Evolutionary conservation across 1,140 invertebrate species (phyloP).

Genomic region (Drosophila pallidifrons): DNA sequence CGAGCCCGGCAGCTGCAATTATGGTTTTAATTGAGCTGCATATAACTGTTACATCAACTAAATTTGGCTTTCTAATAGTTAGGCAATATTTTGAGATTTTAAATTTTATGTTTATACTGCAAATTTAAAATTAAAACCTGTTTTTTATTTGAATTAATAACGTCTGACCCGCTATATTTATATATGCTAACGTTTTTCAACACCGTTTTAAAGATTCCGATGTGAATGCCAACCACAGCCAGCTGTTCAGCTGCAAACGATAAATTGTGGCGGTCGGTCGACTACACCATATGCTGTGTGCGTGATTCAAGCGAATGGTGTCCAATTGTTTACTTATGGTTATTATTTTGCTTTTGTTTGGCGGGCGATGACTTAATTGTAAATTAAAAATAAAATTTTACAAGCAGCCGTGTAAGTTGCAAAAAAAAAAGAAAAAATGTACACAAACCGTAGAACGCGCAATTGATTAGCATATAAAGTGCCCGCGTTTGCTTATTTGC

Average conservation of each 20-base stretch:
- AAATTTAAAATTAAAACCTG: neutral
- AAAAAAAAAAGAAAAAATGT: neutral
- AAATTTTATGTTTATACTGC: neutral
- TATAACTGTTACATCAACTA: neutral
- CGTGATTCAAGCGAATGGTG: slow-evolving; percentile 8
- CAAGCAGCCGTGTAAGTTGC: neutral
- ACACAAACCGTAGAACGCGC: neutral
- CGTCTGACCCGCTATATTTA: neutral
- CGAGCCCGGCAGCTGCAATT: slow-evolving; percentile 3
- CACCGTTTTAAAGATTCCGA: slow-evolving; percentile 4
- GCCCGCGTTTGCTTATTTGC: slow-evolving; percentile 23
- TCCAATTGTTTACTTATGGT: slow-evolving; percentile 35
- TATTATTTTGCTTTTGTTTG: slow-evolving; percentile 22
- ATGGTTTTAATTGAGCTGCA: slow-evolving; percentile 1
- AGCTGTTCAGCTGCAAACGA: slow-evolving; percentile 21
- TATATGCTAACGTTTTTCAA: slow-evolving; percentile 1
- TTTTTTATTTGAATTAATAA: slow-evolving; percentile 14
- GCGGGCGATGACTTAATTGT: slow-evolving; percentile 15
- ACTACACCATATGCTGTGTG: neutral
- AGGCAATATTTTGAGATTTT: neutral
- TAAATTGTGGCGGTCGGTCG: slow-evolving; percentile 31
- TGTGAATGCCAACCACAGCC: slow-evolving; percentile 2
- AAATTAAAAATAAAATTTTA: slow-evolving; percentile 6
- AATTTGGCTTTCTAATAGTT: neutral
- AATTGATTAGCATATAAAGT: slow-evolving; percentile 9